These are phyloP conservation scores for Spicauda simplicius DNA, from an alignment of 2,888 invertebrate genomes.

Conservation along the genomic window DNA sequence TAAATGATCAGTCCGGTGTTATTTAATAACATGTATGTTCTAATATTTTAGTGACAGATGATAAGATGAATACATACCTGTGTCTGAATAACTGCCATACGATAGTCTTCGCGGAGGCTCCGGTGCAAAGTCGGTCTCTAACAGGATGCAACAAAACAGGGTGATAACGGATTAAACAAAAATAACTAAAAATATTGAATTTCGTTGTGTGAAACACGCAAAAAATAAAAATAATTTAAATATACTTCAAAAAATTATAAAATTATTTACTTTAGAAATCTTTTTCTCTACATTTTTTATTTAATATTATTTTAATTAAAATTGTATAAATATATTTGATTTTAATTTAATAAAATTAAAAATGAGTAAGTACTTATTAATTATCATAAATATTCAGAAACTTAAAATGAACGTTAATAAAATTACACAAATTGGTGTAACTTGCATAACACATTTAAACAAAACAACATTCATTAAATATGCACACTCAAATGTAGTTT, in stretches of 20 bases:
- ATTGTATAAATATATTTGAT: too few relatives aligned
- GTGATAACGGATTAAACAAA: constrained; percentile 61
- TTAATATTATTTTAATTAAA: too few relatives aligned
- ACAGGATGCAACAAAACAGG: constrained; percentile 69
- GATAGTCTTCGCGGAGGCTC: constrained; percentile 87
- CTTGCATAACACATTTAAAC: neutral
- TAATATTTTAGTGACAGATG: constrained; percentile 34
- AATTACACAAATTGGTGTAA: neutral
- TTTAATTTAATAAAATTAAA: too few relatives aligned
- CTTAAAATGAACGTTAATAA: neutral
- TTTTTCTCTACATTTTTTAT: too few relatives aligned
- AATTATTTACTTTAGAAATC: too few relatives aligned
- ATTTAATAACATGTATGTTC: too few relatives aligned
- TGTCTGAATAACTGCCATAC: constrained; percentile 81
- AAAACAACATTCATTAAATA: neutral
- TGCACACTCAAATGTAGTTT: neutral
- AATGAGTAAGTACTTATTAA: too few relatives aligned
- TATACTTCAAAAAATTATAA: too few relatives aligned
- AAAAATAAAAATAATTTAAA: too few relatives aligned
- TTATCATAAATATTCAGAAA: too few relatives aligned
- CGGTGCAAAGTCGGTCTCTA: constrained; percentile 87
- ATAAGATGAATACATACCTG: constrained; percentile 80
- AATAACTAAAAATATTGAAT: constrained; percentile 43
- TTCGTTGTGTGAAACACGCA: constrained; percentile 24
- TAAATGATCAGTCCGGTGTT: too few relatives aligned